A percentile compares a stretch with the other conserved stretches of the same genome.
phyloP scores from a whole-genome alignment of 2,888 invertebrate species.

The Tryphoninae sp. region DNA sequence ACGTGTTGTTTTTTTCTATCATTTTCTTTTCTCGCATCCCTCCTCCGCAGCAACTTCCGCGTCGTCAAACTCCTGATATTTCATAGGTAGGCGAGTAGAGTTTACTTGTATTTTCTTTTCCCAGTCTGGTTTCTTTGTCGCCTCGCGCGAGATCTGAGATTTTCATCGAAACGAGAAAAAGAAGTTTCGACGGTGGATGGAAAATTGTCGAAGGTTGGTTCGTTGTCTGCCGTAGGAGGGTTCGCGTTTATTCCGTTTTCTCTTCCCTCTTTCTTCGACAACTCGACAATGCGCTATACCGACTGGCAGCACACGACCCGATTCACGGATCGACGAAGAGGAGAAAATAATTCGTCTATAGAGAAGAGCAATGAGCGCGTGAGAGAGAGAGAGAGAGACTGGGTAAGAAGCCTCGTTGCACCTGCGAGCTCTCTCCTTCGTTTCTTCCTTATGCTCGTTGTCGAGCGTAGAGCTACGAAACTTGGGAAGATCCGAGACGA shows the following conservation, averaged over 20 bases:
- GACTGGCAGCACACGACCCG: conserved; percentile 11
- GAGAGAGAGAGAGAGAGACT: neutral
- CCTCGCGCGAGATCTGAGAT: neutral
- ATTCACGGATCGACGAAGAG: conserved; percentile 24
- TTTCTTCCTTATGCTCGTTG: too few species aligned
- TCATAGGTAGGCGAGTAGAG: neutral
- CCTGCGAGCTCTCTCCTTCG: neutral
- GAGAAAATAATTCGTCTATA: conserved; percentile 34
- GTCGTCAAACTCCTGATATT: neutral
- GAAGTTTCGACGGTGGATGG: neutral
- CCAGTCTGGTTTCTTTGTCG: neutral
- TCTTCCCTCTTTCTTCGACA: too few species aligned
- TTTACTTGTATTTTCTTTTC: neutral
- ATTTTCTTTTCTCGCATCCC: conserved; percentile 10
- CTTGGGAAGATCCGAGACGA: conserved; percentile 27
- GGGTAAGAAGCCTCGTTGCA: neutral
- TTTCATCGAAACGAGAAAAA: neutral
- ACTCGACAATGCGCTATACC: too few species aligned
- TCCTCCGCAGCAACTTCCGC: conserved; percentile 8
- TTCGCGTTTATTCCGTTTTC: too few species aligned
- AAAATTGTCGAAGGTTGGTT: too few species aligned
- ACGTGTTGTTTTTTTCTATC: conserved; percentile 19
- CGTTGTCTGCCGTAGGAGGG: too few species aligned
- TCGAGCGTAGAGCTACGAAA: neutral
- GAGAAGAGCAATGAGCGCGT: neutral